These are phyloP conservation scores for Piprites chloris DNA, from an alignment of 2,113 vertebrate genomes.

Conservation along the genomic window DNA sequence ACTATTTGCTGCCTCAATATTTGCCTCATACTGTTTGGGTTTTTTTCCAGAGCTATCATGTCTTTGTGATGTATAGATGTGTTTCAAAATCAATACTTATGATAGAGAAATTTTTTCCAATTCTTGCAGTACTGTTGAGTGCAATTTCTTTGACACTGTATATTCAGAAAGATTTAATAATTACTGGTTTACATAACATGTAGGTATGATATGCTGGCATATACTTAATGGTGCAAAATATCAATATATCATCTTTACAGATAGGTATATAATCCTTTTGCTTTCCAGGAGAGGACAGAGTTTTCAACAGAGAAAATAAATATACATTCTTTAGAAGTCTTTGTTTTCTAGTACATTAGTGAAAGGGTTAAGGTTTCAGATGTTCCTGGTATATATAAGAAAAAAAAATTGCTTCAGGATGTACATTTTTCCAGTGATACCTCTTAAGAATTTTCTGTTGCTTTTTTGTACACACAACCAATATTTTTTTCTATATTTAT, in stretches of 20 bases:
- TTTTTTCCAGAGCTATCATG: background rate
- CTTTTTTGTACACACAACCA: background rate
- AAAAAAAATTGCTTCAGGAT: background rate
- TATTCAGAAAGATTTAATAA: background rate
- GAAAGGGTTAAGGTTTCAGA: background rate
- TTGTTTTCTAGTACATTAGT: background rate
- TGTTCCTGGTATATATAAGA: background rate
- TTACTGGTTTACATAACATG: background rate
- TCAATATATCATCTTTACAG: background rate
- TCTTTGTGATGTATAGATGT: background rate
- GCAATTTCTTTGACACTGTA: background rate
- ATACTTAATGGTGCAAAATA: background rate
- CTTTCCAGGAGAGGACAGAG: background rate
- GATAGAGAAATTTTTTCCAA: background rate
- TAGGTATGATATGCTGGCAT: background rate
- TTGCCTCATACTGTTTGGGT: background rate
- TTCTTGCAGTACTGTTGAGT: background rate
- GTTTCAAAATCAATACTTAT: background rate
- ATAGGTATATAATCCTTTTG: background rate
- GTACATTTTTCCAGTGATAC: background rate
- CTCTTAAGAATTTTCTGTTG: background rate
- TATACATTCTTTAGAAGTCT: background rate
- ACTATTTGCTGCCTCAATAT: background rate
- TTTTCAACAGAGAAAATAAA: background rate
- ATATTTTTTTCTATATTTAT: background rate